Percentiles rank a stretch among this genome's conserved stretches.
phyloP scores from a whole-genome alignment of 2,113 vertebrate species.

The Neotoma lepida region DNA sequence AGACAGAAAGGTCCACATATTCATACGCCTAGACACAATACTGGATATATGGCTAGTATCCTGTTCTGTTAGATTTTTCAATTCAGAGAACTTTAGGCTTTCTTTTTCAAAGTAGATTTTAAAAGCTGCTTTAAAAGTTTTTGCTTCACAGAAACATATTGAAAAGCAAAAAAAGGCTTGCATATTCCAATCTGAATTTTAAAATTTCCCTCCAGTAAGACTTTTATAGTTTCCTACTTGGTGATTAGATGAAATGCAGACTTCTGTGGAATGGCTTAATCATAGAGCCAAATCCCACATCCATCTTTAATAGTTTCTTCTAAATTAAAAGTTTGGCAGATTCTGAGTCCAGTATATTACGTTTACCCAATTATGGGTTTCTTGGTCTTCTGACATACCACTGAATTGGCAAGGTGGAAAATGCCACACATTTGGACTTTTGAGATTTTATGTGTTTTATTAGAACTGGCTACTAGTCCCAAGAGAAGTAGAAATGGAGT shows the following conservation, averaged over 20 bases:
- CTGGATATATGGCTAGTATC: not conserved
- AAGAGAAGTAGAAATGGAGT: not conserved
- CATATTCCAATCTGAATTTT: constrained; percentile 56
- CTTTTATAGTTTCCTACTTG: constrained; percentile 70
- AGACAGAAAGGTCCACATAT: not conserved
- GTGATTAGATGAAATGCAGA: constrained; percentile 72
- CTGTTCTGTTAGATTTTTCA: constrained; percentile 33
- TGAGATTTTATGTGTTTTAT: constrained; percentile 15
- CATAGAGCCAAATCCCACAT: constrained; percentile 54
- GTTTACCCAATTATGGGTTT: constrained; percentile 60
- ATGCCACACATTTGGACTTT: constrained; percentile 68
- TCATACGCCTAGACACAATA: not conserved
- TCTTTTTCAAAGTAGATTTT: constrained; percentile 53
- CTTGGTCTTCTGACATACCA: constrained; percentile 34
- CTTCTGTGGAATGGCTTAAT: constrained; percentile 52
- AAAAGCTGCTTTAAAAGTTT: constrained; percentile 40
- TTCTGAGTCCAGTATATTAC: constrained; percentile 40
- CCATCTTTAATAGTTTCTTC: constrained; percentile 69
- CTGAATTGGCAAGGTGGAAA: constrained; percentile 63
- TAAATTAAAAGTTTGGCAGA: constrained; percentile 63
- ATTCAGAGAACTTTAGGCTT: constrained; percentile 51
- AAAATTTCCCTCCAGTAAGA: not conserved
- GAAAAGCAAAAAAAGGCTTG: constrained; percentile 49
- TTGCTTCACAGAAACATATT: constrained; percentile 69
- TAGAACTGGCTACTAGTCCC: constrained; percentile 36